Percentiles rank a stretch among this genome's conserved stretches.
These are phyloP conservation scores for Pterostichus niger DNA, from an alignment of 2,888 invertebrate genomes.

Conservation along the genomic window DNA sequence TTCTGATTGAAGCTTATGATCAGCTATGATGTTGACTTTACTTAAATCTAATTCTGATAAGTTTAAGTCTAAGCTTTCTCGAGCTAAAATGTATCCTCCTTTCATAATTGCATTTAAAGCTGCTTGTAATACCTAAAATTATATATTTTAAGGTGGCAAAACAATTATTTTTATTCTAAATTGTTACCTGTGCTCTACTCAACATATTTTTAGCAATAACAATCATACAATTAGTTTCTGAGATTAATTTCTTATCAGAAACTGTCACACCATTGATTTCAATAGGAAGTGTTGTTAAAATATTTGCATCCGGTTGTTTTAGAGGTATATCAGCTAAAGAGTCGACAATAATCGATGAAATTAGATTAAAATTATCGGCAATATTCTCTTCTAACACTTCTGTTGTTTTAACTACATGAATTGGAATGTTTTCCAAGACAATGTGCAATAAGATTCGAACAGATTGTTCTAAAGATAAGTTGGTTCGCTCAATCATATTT, in stretches of 20 bases:
- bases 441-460: constrained; percentile 84
- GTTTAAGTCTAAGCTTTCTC: constrained; percentile 80
- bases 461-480: constrained; percentile 73
- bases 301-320: constrained; percentile 83
- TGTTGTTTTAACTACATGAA: constrained; percentile 81
- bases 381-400: constrained; percentile 79
- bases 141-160: constrained; percentile 56
- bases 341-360: constrained; percentile 75
- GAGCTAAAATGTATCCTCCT: constrained; percentile 81
- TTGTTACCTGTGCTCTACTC: constrained; percentile 76
- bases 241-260: constrained; percentile 81
- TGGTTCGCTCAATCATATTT: constrained; percentile 75
- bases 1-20: constrained; percentile 79
- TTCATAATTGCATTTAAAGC: constrained; percentile 79
- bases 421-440: constrained; percentile 85
- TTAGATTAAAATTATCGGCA: constrained; percentile 71
- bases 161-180: background rate
- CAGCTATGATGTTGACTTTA: constrained; percentile 78
- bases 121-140: constrained; percentile 76
- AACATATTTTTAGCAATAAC: constrained; percentile 76
- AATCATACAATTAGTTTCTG: constrained; percentile 71
- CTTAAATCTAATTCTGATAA: constrained; percentile 75
- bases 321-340: constrained; percentile 84
- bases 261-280: constrained; percentile 79
- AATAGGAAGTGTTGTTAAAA: constrained; percentile 79